Percentiles rank a stretch among this genome's conserved stretches.
phyloP scores from a whole-genome alignment of 2,113 vertebrate species.

The Tragelaphus imberbis region DNA sequence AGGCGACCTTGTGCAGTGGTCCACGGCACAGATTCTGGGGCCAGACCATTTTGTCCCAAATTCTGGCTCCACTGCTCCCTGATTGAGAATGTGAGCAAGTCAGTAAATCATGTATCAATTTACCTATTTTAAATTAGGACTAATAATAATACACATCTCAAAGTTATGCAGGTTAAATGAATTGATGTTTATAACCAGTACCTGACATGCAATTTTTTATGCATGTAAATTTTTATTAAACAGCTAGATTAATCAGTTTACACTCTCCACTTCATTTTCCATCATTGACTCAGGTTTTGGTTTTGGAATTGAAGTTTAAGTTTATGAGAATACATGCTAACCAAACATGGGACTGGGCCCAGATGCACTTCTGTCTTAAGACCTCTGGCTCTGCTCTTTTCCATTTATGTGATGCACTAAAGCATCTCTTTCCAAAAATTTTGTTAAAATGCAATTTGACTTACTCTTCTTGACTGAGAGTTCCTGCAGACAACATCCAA shows the following conservation, averaged over 20 bases:
- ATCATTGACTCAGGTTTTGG: background rate
- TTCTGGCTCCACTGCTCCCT: background rate
- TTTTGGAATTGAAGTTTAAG: background rate
- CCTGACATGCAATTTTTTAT: no score
- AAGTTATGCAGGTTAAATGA: background rate
- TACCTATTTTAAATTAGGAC: background rate
- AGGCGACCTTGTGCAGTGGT: background rate
- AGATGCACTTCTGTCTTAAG: background rate
- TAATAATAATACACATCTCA: background rate
- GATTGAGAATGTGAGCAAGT: background rate
- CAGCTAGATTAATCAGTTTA: background rate
- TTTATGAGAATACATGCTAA: background rate
- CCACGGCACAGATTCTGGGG: background rate
- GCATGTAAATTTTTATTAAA: background rate
- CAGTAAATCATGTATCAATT: background rate
- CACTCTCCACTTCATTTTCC: background rate
- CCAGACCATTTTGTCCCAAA: background rate
- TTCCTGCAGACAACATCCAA: background rate
- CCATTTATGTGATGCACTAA: background rate
- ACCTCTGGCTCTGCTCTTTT: background rate
- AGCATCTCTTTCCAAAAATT: background rate
- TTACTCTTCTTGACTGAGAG: background rate
- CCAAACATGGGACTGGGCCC: background rate
- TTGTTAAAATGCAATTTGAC: background rate
- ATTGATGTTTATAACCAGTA: background rate